Percentiles rank a stretch among this genome's conserved stretches.
phyloP scores from a whole-genome alignment of 53 echinoderm and acorn worm genomes.

The Echinarachnius parma region DNA sequence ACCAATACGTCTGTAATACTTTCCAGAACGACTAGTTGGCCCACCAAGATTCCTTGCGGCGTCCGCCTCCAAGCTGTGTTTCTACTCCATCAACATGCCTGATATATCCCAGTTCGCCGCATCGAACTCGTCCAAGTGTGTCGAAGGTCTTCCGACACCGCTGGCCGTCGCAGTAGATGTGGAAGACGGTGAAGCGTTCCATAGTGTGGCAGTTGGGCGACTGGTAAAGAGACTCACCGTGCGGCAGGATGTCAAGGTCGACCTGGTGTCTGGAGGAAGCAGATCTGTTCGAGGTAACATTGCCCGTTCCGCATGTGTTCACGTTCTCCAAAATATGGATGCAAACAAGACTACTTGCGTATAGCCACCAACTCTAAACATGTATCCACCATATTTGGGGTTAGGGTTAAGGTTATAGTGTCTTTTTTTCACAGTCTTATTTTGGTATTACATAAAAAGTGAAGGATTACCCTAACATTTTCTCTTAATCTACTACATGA shows the following conservation, averaged over 20 bases:
- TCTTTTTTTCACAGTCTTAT: too few relatives aligned
- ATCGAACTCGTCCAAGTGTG: conserved; percentile 46
- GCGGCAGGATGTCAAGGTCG: neutral
- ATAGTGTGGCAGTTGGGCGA: conserved; percentile 41
- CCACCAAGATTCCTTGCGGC: conserved; percentile 71
- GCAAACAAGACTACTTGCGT: too few relatives aligned
- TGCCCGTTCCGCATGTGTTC: too few relatives aligned
- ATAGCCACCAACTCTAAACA: too few relatives aligned
- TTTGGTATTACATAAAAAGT: too few relatives aligned
- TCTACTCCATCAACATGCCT: conserved; percentile 62
- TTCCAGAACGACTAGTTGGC: too few relatives aligned
- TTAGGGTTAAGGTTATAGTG: too few relatives aligned
- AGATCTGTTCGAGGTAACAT: conserved; percentile 55
- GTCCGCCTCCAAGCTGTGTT: conserved; percentile 54
- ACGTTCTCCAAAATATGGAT: too few relatives aligned
- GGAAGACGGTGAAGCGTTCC: conserved; percentile 61
- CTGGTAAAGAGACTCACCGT: conserved; percentile 40
- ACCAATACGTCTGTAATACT: too few relatives aligned
- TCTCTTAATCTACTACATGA: too few relatives aligned
- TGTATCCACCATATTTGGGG: too few relatives aligned
- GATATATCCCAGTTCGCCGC: conserved; percentile 20
- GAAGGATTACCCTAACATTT: too few relatives aligned
- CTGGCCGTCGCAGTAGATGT: conserved; percentile 66
- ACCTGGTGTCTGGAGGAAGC: conserved; percentile 33
- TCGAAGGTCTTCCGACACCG: conserved; percentile 43